Evolutionary conservation across 2,888 invertebrate genomes (phyloP).

Genomic region (Drosophila tanythrix): DNA sequence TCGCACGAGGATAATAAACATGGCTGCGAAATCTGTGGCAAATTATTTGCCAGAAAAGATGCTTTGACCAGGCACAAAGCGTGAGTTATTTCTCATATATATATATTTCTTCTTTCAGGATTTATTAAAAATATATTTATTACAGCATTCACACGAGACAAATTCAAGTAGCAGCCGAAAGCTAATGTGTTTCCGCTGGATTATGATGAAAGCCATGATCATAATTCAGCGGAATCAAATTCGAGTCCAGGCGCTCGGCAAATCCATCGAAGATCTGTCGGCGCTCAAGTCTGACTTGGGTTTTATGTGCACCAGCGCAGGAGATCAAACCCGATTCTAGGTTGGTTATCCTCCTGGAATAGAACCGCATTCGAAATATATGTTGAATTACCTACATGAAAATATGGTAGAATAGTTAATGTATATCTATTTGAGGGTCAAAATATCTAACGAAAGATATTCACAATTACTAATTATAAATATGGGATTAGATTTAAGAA

Average conservation of each 20-base stretch:
- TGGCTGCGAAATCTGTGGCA: slow-evolving; percentile 44
- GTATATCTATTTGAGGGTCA: not conserved
- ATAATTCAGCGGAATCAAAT: not conserved
- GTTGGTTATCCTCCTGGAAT: not conserved
- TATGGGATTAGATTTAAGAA: not conserved
- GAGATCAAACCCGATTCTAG: not conserved
- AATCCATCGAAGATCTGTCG: slow-evolving; percentile 1
- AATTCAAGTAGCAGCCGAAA: not conserved
- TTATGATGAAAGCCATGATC: not conserved
- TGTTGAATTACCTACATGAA: not conserved
- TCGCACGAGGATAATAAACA: slow-evolving; percentile 39
- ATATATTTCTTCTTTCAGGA: not conserved
- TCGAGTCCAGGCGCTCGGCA: not conserved
- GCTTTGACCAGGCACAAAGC: slow-evolving; percentile 41
- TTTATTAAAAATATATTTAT: not conserved
- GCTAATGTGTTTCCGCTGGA: not conserved
- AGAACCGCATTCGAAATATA: not conserved
- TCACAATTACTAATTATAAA: not conserved
- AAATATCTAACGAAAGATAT: not conserved
- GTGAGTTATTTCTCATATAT: slow-evolving; percentile 9
- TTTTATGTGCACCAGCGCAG: not conserved
- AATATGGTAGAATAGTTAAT: not conserved
- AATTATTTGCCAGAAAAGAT: slow-evolving; percentile 48
- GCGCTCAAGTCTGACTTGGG: not conserved
- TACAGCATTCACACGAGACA: slow-evolving; percentile 39